Evolutionary conservation across 1,140 invertebrate genomes (phyloP), one percentile per base, ranked within the genome.

Genomic region (Neodiprion fabricii): DNA sequence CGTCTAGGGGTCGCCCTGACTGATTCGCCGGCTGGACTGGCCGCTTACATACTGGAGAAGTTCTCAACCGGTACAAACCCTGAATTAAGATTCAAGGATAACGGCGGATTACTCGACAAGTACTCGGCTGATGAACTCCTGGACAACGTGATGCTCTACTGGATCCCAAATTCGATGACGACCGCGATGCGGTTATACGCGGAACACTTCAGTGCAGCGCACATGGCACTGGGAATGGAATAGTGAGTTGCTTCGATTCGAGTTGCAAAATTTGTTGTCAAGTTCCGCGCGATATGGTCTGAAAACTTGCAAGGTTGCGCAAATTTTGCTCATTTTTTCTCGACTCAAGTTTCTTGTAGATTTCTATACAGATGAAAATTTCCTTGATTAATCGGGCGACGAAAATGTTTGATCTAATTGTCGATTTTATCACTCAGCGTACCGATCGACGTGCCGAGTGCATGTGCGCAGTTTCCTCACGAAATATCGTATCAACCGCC

Each of bases 71-170:
- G 91, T 84, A 93, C 93, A 0, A 89, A 93, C 78, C 78, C 76
- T 0, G 12, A 69, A 76, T 9, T 88, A 81, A 74, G 83, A 85
- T 71, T 72, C 68, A 72, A 70, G 71, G 79, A 81, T n/a, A 92
- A 94, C 81, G 92, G 92, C 9, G 91, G 91, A 48, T 81, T 95
- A 9, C 84, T 87, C 1, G 83, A 87, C 1, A 91, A 91, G 77
- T 93, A 90, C 80, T 85, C 88, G 8, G 82, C 91, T 61, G 91
- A 93, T 74, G 89, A 92, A 77, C 80, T 96, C 0, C 82, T 96
- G 2, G 94, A 95, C 74, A 95, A 94, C 80, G 87, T 95, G 1
- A 94, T 94, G 92, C 85, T 95, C 74, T 96, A 96, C 81, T 96
- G 94, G 93, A 85, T 91, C 1, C 91, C 91, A n/a, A 90, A 90